These are phyloP conservation scores for Lynx canadensis DNA, from an alignment of 2,113 vertebrate genomes.

Conservation along the genomic window DNA sequence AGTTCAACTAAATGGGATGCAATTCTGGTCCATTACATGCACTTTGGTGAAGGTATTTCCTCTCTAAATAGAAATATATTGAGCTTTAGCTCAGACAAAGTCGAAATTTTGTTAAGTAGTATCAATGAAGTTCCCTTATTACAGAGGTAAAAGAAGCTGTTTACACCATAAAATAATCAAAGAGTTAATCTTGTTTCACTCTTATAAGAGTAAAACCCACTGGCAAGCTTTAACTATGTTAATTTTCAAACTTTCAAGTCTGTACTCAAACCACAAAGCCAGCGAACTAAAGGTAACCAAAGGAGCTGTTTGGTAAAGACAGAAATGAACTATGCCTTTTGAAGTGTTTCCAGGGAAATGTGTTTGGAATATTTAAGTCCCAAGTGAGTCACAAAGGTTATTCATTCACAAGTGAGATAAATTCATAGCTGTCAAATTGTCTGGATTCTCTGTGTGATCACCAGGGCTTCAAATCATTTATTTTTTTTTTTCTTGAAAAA, in stretches of 20 bases:
- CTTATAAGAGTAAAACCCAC: constrained; percentile 75
- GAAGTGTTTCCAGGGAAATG: constrained; percentile 89
- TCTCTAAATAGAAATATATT: constrained; percentile 59
- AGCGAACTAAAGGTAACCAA: constrained; percentile 84
- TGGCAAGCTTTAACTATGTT: constrained; percentile 84
- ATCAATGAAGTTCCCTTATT: constrained; percentile 67
- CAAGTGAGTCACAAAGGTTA: constrained; percentile 89
- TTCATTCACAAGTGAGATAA: constrained; percentile 91
- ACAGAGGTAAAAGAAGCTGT: constrained; percentile 63
- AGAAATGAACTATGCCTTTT: constrained; percentile 87
- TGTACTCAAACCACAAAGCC: constrained; percentile 80
- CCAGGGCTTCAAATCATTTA: constrained; percentile 87
- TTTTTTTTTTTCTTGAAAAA: constrained; percentile 85
- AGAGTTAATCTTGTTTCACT: constrained; percentile 83
- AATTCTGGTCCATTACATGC: background rate
- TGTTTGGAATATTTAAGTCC: constrained; percentile 89
- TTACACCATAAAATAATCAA: constrained; percentile 81
- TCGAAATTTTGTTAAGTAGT: constrained; percentile 65
- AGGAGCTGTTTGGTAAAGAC: constrained; percentile 82
- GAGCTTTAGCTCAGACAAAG: constrained; percentile 67
- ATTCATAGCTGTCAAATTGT: constrained; percentile 90
- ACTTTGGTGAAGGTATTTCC: background rate
- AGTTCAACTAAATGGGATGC: background rate
- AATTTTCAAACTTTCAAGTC: constrained; percentile 85
- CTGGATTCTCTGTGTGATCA: constrained; percentile 88